A percentile compares a stretch with the other conserved stretches of the same genome.
These are phyloP conservation scores for Tetranychus cinnabarinus DNA, from an alignment of 1,140 invertebrate genomes.

Conservation along the genomic window DNA sequence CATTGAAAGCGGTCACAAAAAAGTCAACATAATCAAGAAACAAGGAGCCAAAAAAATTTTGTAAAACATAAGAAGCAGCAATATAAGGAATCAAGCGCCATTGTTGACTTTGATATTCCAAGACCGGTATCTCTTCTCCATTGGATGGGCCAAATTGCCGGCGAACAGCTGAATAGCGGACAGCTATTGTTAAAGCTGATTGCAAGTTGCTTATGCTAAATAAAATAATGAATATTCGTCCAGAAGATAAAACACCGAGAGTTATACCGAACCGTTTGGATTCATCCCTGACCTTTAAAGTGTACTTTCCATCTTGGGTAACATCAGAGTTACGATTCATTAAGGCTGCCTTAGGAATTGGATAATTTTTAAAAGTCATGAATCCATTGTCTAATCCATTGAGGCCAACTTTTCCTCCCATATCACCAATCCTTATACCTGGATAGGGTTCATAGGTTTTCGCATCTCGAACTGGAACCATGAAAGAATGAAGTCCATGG, in stretches of 20 bases:
- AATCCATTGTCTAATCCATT: slow-evolving; percentile 82
- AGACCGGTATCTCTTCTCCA: slow-evolving; percentile 43
- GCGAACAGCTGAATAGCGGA: slow-evolving; percentile 66
- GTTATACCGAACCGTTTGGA: slow-evolving; percentile 7
- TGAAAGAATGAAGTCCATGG: slow-evolving; percentile 63
- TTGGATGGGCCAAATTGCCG: slow-evolving; percentile 54
- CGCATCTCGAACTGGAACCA: slow-evolving; percentile 53
- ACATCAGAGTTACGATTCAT: slow-evolving; percentile 71
- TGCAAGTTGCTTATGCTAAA: slow-evolving; percentile 43
- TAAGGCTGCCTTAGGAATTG: slow-evolving; percentile 50
- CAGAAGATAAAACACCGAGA: slow-evolving; percentile 57
- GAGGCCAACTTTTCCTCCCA: slow-evolving; percentile 63
- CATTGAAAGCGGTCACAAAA: slow-evolving; percentile 24
- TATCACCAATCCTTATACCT: slow-evolving; percentile 53
- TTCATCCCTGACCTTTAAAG: slow-evolving; percentile 22
- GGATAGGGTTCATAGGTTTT: slow-evolving; percentile 43
- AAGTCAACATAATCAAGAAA: slow-evolving; percentile 27
- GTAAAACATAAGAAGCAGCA: slow-evolving; percentile 50
- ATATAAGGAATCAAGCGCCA: slow-evolving; percentile 70
- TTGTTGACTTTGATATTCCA: slow-evolving; percentile 80
- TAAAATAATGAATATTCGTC: slow-evolving; percentile 39
- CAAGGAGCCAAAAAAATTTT: slow-evolving; percentile 38
- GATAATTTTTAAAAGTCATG: slow-evolving; percentile 59
- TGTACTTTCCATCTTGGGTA: slow-evolving; percentile 52
- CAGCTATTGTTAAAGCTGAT: slow-evolving; percentile 51